These are phyloP conservation scores for Festucalex cinctus DNA, from an alignment of 2,113 vertebrate species.

Conservation along the genomic window DNA sequence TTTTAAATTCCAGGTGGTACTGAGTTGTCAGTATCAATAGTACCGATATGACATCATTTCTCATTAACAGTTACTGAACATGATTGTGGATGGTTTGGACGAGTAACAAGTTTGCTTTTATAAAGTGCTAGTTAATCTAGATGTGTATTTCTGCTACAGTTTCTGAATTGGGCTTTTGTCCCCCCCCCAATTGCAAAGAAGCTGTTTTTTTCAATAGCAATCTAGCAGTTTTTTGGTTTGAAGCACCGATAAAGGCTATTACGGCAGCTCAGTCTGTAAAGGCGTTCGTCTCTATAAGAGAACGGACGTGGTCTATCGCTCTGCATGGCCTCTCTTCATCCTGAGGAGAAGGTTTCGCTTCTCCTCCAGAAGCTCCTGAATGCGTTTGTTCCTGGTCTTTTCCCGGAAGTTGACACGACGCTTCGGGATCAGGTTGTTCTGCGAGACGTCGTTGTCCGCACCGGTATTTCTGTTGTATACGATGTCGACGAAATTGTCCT, in stretches of 20 bases:
- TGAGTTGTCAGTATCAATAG: slow-evolving; percentile 24
- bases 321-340: slow-evolving; percentile 73
- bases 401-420: slow-evolving; percentile 76
- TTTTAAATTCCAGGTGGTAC: slow-evolving; percentile 23
- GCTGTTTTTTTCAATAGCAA: slow-evolving; percentile 17
- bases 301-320: slow-evolving; percentile 56
- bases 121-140: slow-evolving; percentile 34
- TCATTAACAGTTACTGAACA: slow-evolving; percentile 22
- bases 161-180: slow-evolving; percentile 19
- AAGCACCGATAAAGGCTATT: slow-evolving; percentile 39
- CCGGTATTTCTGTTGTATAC: slow-evolving; percentile 71
- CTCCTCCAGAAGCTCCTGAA: slow-evolving; percentile 91
- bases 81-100: slow-evolving; percentile 14
- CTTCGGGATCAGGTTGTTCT: slow-evolving; percentile 84
- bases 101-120: slow-evolving; percentile 26
- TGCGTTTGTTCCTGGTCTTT: slow-evolving; percentile 90
- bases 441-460: slow-evolving; percentile 75
- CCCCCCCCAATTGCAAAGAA: slow-evolving; percentile 28
- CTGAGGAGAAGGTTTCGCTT: slow-evolving; percentile 80
- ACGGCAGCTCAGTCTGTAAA: slow-evolving; percentile 27
- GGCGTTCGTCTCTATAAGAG: slow-evolving; percentile 80
- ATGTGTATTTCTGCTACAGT: slow-evolving; percentile 28
- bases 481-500: slow-evolving; percentile 82
- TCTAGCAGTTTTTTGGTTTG: slow-evolving; percentile 10
- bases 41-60: slow-evolving; percentile 11